Percentiles rank a stretch among this genome's conserved stretches.
phyloP scores from a whole-genome alignment of 2,888 invertebrate genomes.

The Nymphalis c-album region DNA sequence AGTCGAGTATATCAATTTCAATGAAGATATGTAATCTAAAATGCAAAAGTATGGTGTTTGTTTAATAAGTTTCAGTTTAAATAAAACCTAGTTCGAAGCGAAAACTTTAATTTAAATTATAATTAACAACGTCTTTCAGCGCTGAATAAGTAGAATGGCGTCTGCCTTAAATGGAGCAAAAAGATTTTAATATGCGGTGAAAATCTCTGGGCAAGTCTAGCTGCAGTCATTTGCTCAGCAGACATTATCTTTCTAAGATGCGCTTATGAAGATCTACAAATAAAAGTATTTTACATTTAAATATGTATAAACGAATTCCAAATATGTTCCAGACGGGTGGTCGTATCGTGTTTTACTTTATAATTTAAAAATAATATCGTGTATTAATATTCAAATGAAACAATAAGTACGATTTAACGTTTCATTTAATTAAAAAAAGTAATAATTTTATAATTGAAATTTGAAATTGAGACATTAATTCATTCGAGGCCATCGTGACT shows the following conservation, averaged over 20 bases:
- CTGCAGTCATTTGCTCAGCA: conserved; percentile 56
- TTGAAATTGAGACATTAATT: too few relatives aligned
- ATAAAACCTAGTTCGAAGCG: conserved; percentile 20
- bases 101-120: conserved; percentile 49
- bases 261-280: conserved; percentile 63
- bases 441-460: too few relatives aligned
- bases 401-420: too few relatives aligned
- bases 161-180: conserved; percentile 53
- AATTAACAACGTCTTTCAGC: conserved; percentile 52
- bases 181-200: conserved; percentile 57
- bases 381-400: not conserved
- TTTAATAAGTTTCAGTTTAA: not conserved
- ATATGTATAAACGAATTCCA: conserved; percentile 56
- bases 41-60: not conserved
- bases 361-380: not conserved
- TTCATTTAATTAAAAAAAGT: too few relatives aligned
- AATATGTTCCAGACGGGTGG: conserved; percentile 31
- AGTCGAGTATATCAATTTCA: too few relatives aligned
- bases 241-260: conserved; percentile 56
- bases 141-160: conserved; percentile 44
- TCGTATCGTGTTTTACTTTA: not conserved
- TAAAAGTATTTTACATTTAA: conserved; percentile 75
- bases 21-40: too few relatives aligned
- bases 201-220: conserved; percentile 45
- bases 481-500: too few relatives aligned